Evolutionary conservation across 2,888 invertebrate species (phyloP), one percentile per base, ranked within the genome.

Genomic region (Drosophila robusta): DNA sequence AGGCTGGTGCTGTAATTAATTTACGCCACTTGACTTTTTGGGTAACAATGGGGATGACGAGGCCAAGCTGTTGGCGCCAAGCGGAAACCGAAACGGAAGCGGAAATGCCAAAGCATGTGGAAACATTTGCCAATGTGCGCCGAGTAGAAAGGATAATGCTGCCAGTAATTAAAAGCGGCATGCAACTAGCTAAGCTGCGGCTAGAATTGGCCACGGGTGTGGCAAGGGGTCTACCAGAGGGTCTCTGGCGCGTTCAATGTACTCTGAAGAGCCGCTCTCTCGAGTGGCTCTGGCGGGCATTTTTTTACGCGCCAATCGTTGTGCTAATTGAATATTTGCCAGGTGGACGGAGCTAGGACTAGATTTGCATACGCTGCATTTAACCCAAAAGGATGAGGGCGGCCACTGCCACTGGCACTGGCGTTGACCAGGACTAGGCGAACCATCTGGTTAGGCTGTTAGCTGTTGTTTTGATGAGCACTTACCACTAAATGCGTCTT

Each of bases 1-100:
- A 39, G 41, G 18, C 49, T 67, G 72, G 76, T 51, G 69, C 86
- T 77, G 89, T 89, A 85, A 85, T 85, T 87, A 85, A 85, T 89
- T 87, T 89, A 85, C 85, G 89, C 89, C 79, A 80, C 85, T 85
- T 85, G 87, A 89, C 79, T 87, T 85, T 78, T 79, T 75, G 67
- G 80, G 51, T 26, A 54, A 70, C 75, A 78, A 78, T 78, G 79
- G 49, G 55, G 45, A 75, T 51, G 60, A 49, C 38, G 55, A 74
- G 63, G 42, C 56, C 32, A 38, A 55, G 45, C 52, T 29, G 60
- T 26, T 85, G 86, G 86, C 86, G 87, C 87, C 85, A 67, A 61
- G 69, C 76, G 86, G 86, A 79, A 56, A 24, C 44, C 44, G 16
- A 70, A 79, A 70, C 75, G 88, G 80, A 87, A 60, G 49, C 67